Conservation (phyloP, 2,797 vertebrate species). For the Hypotaenidia philippensis region DNA sequence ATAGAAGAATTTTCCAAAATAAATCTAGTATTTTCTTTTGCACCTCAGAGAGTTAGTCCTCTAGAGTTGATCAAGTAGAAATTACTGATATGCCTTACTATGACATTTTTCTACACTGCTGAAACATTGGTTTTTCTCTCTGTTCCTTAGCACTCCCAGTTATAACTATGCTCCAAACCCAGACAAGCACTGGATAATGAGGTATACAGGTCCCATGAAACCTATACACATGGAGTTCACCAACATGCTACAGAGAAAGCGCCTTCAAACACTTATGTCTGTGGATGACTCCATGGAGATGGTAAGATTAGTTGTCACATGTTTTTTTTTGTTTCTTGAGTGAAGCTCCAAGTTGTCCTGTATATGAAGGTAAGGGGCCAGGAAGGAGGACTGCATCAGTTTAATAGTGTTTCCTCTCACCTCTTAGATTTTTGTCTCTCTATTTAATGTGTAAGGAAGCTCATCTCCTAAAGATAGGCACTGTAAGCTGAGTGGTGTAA, state of each 20-base stretch:
- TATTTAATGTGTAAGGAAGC: background rate
- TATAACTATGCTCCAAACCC: slow-evolving; percentile 96
- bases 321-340: background rate
- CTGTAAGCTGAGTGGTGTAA: background rate
- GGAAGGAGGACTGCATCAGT: background rate
- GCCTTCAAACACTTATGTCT: slow-evolving; percentile 94
- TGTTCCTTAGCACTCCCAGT: slow-evolving; percentile 89
- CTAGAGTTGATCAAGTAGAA: background rate
- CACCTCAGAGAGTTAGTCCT: background rate
- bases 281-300: slow-evolving; percentile 95
- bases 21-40: background rate
- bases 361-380: background rate
- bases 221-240: slow-evolving; percentile 99
- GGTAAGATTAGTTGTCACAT: slow-evolving; percentile 73
- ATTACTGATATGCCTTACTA: background rate
- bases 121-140: background rate
- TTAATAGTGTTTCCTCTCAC: background rate
- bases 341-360: background rate
- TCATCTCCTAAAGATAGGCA: background rate
- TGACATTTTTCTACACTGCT: background rate
- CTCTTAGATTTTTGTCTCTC: background rate
- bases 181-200: slow-evolving; percentile 99
- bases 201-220: slow-evolving; percentile 95
- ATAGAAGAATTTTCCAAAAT: background rate
- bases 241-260: slow-evolving; percentile 94